Evolutionary conservation across 2,888 invertebrate species (phyloP).

Genomic region (Teinopalpus imperialis): DNA sequence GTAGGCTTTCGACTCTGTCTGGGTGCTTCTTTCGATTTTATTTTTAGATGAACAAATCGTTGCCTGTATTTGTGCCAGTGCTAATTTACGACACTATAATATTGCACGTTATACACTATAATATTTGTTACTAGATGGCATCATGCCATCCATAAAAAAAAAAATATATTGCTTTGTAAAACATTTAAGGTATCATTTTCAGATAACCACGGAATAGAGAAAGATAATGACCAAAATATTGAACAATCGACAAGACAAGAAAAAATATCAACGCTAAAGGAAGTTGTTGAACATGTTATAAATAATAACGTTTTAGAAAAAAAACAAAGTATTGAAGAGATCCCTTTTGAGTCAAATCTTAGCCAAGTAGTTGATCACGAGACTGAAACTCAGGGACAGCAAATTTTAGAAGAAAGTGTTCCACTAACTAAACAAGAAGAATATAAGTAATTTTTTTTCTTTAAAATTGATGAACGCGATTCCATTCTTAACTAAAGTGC

Average conservation of each 20-base stretch:
- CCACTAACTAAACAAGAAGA: not conserved
- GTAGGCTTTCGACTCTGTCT: too few relatives aligned
- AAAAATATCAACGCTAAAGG: slow-evolving; percentile 50
- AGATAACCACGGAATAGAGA: not conserved
- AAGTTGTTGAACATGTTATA: slow-evolving; percentile 61
- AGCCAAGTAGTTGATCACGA: slow-evolving; percentile 2
- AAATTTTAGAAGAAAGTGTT: not conserved
- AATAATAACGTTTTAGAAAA: slow-evolving; percentile 30
- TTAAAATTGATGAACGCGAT: too few relatives aligned
- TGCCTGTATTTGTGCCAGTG: too few relatives aligned
- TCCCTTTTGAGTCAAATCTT: not conserved
- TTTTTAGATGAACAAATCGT: too few relatives aligned
- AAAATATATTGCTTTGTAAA: too few relatives aligned
- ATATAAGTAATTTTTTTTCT: slow-evolving; percentile 8
- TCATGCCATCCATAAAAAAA: too few relatives aligned
- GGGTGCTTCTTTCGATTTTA: too few relatives aligned
- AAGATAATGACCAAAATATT: not conserved
- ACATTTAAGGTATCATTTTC: too few relatives aligned
- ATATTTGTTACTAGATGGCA: too few relatives aligned
- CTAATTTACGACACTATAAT: too few relatives aligned
- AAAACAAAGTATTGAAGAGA: slow-evolving; percentile 17
- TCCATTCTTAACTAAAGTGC: too few relatives aligned
- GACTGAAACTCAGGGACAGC: slow-evolving; percentile 5
- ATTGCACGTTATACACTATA: too few relatives aligned
- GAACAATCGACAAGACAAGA: slow-evolving; percentile 35